A percentile compares a stretch with the other conserved stretches of the same genome.
Conservation (phyloP, 2,113 vertebrate genomes). For the Physeter macrocephalus region DNA sequence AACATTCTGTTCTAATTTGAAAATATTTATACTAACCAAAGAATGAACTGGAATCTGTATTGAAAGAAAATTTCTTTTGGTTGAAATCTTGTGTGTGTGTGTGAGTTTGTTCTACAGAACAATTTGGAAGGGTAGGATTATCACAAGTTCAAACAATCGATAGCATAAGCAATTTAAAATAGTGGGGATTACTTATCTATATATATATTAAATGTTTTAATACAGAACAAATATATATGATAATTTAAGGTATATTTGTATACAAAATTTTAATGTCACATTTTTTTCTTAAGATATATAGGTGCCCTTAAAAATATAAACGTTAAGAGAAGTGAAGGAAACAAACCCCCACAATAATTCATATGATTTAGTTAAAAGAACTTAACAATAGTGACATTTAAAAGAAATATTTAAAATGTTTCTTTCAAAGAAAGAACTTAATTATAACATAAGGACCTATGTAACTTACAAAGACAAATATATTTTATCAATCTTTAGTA, state of each 20-base stretch:
- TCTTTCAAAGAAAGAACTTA: constrained; percentile 9
- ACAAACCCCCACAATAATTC: not conserved
- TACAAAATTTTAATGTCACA: not conserved
- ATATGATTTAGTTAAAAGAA: constrained; percentile 67
- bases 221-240: not conserved
- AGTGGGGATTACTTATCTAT: not conserved
- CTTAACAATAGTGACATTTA: constrained; percentile 42
- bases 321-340: constrained; percentile 14
- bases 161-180: not conserved
- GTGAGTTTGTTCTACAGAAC: not conserved
- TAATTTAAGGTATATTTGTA: not conserved
- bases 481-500: not conserved
- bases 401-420: not conserved
- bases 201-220: not conserved
- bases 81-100: not conserved
- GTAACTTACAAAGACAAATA: not conserved
- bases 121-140: not conserved
- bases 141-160: not conserved
- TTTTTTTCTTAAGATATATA: not conserved
- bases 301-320: not conserved
- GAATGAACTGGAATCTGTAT: not conserved
- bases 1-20: not conserved
- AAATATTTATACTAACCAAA: not conserved
- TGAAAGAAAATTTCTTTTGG: not conserved
- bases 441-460: constrained; percentile 7